A percentile compares a stretch with the other conserved stretches of the same genome.
phyloP scores from a whole-genome alignment of 2,797 vertebrate species.

The Apodemus agrarius region DNA sequence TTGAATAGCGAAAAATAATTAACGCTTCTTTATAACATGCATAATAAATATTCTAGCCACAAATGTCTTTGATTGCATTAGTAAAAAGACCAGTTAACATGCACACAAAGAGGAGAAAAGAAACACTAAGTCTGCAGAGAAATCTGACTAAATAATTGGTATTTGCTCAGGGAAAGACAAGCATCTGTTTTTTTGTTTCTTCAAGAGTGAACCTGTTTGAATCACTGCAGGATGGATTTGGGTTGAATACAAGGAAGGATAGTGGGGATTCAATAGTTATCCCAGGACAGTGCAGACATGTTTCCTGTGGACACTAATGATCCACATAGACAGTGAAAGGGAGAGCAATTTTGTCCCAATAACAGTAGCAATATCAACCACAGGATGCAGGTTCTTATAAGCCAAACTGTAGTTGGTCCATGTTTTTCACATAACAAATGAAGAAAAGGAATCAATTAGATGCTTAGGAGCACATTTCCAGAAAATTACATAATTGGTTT shows the following conservation, averaged over 20 bases:
- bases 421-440: not conserved
- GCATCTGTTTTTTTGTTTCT: constrained; percentile 6
- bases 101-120: constrained; percentile 3
- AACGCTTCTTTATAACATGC: constrained; percentile 15
- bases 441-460: not conserved
- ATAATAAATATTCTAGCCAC: constrained; percentile 30
- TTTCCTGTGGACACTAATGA: not conserved
- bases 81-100: not conserved
- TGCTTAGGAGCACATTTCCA: not conserved
- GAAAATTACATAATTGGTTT: not conserved
- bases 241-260: not conserved
- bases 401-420: not conserved
- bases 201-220: not conserved
- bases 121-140: constrained; percentile 49
- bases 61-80: constrained; percentile 3
- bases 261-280: not conserved
- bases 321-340: not conserved
- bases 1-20: constrained; percentile 22
- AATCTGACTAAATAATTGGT: constrained; percentile 53
- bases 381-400: not conserved
- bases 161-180: constrained; percentile 21
- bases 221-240: not conserved
- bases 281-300: not conserved
- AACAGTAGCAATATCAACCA: not conserved
- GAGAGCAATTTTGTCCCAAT: not conserved